Evolutionary conservation across 1,140 invertebrate species (phyloP), one percentile per base, ranked within the genome.

Genomic region (Solenopsis fugax): DNA sequence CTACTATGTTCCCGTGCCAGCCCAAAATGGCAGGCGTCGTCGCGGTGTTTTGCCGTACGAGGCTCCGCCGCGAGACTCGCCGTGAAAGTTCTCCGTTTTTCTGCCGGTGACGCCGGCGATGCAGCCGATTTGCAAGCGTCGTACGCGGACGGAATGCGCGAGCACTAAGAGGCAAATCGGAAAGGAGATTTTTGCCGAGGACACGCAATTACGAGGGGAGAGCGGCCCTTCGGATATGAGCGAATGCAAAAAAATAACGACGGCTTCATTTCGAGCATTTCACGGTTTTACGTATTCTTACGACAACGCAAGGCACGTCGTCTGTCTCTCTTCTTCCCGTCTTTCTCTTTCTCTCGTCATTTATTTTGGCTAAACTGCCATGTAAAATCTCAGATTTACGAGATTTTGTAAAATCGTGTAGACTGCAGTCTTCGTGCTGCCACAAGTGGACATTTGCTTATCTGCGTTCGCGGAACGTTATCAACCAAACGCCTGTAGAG

Each of bases 81-180:
- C 52, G 60, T 80, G 62, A 82, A 90, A 90, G 86, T 87, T 87
- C 16, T 37, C 62, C 86, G 88, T 89, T 90, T 90, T 89, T 89
- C 85, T 90, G 58, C 18, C 45, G 29, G 60, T 41, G 64, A 34
- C 56, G 76, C 21, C 88, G 62, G 16, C 80, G 77, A 80, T 62
- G 72, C 67, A 12, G 45, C 18, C 52, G 52, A 56, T 56, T 78
- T 78, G 82, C 69, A 78, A 78, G 88, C 85, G 75, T 87, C 69
- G 76, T 72, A 48, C 88, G 69, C 88, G 80, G 50, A 10, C 69
- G 80, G 72, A 89, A 62, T 67, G 69, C 21, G 65, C 50, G 65
- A 34, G 54, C 73, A 16, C 64, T 71, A 54, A 52, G 67, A 56
- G 64, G 7, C 21, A 29, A 41, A 81, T 54, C 48, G 77, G 21